phyloP scores from a whole-genome alignment of 2,888 invertebrate genomes.

The Agrenia bidenticulata region DNA sequence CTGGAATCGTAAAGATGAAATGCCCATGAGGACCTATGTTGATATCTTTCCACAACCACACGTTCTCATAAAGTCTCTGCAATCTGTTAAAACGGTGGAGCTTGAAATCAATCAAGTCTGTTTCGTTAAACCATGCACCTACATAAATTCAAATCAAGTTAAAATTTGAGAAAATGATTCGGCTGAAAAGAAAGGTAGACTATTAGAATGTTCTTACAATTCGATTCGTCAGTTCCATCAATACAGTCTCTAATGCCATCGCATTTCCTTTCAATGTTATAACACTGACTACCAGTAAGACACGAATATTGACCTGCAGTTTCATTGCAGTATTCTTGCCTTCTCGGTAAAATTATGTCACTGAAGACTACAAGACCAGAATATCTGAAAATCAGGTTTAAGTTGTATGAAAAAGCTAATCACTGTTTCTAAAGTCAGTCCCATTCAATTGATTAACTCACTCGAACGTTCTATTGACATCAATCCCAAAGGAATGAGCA shows the following conservation, averaged over 20 bases:
- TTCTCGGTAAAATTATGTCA: constrained; percentile 75
- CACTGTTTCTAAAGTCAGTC: background rate
- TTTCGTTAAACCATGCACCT: constrained; percentile 66
- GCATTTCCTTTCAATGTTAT: constrained; percentile 71
- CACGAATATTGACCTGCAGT: constrained; percentile 76
- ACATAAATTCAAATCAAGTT: constrained; percentile 27
- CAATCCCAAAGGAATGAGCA: constrained; percentile 85
- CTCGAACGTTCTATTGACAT: constrained; percentile 91
- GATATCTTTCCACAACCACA: constrained; percentile 93
- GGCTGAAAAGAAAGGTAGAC: too few species aligned
- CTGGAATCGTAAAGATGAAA: constrained; percentile 79
- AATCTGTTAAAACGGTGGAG: constrained; percentile 84
- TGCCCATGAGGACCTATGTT: constrained; percentile 90
- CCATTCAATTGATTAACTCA: constrained; percentile 56
- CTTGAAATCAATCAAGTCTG: constrained; percentile 72
- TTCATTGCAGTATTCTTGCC: constrained; percentile 69
- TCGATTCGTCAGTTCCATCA: constrained; percentile 81
- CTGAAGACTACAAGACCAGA: constrained; percentile 86
- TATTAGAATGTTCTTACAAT: constrained; percentile 61
- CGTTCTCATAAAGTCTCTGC: constrained; percentile 87
- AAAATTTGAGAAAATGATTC: background rate
- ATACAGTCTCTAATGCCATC: constrained; percentile 76
- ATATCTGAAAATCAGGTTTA: constrained; percentile 55
- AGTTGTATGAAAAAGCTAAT: background rate
- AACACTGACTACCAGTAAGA: constrained; percentile 75